A percentile compares a stretch with the other conserved stretches of the same genome.
These are phyloP conservation scores for Corythornis madagascariensis DNA, from an alignment of 2,113 vertebrate genomes.

Conservation along the genomic window DNA sequence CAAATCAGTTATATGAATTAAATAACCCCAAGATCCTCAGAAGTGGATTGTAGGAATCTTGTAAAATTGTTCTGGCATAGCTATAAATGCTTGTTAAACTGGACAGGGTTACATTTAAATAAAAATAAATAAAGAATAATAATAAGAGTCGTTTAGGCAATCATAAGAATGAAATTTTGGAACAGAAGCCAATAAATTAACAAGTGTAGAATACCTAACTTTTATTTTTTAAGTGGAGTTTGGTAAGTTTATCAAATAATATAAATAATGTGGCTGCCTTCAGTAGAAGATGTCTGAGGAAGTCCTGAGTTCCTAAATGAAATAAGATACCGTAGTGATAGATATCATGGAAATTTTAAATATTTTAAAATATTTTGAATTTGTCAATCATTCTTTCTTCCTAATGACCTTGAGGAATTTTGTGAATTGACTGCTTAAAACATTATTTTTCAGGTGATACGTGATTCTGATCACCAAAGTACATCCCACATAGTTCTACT, in stretches of 20 bases:
- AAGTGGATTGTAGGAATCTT: not conserved
- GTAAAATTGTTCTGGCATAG: not conserved
- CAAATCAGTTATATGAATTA: not conserved
- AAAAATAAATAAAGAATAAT: not conserved
- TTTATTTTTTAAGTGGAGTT: not conserved
- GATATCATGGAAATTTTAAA: not conserved
- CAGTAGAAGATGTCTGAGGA: not conserved
- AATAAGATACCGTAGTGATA: not conserved
- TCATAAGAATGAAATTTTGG: not conserved
- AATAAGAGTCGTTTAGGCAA: not conserved
- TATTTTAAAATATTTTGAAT: too few species aligned
- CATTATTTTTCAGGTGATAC: not conserved
- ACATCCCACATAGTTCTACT: not conserved
- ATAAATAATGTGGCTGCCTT: not conserved
- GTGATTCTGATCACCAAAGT: not conserved
- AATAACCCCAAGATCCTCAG: not conserved
- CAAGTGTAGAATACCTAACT: not conserved
- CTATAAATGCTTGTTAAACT: not conserved
- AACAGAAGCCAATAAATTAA: not conserved
- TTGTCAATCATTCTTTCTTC: not conserved
- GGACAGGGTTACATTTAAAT: not conserved
- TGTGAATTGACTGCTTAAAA: not conserved
- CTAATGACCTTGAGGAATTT: not conserved
- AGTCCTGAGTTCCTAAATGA: not conserved
- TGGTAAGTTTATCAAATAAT: not conserved